Percentiles rank a stretch among this genome's conserved stretches.
phyloP scores from a whole-genome alignment of 2,113 vertebrate species.

The Pardalotus punctatus region DNA sequence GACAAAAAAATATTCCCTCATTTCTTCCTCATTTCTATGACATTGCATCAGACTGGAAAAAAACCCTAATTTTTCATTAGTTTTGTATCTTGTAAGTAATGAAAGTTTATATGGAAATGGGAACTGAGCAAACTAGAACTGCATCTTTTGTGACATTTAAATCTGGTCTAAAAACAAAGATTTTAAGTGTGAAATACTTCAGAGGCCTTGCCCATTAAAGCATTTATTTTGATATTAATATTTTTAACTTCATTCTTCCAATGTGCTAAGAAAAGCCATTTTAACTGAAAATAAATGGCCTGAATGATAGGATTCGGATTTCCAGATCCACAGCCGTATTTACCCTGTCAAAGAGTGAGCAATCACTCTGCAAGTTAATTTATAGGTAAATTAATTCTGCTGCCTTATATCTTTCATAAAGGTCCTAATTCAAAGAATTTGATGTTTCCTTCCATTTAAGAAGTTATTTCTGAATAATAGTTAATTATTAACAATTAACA shows the following conservation, averaged over 20 bases:
- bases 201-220: background rate
- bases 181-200: background rate
- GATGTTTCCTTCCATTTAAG: background rate
- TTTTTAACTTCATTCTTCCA: background rate
- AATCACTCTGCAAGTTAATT: background rate
- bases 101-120: background rate
- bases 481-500: background rate
- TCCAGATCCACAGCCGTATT: background rate
- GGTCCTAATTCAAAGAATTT: background rate
- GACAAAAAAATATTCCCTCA: background rate
- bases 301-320: background rate
- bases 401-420: background rate
- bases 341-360: background rate
- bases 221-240: background rate
- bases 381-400: background rate
- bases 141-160: background rate
- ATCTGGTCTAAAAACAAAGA: background rate
- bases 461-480: background rate
- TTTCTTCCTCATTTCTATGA: background rate
- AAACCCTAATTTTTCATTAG: background rate
- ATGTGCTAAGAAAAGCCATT: background rate
- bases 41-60: background rate
- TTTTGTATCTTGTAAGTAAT: background rate
- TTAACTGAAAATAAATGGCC: background rate
- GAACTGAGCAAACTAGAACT: background rate